These are phyloP conservation scores for Scaptomyza montana DNA, from an alignment of 1,140 invertebrate genomes.

Conservation along the genomic window DNA sequence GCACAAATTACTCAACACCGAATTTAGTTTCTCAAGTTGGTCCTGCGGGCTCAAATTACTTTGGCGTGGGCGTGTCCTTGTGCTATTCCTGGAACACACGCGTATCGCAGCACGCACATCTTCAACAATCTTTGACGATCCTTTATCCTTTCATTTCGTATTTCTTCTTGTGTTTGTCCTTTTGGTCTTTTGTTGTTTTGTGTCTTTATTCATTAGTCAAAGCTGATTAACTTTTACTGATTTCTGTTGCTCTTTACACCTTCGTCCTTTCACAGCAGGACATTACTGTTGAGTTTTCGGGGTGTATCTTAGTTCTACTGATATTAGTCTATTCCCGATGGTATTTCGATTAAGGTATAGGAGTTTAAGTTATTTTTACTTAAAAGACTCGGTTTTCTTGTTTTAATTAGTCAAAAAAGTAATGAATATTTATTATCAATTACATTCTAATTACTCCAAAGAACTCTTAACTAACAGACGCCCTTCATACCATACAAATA, in stretches of 20 bases:
- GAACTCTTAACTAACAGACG: no score
- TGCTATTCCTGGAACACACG: conserved; percentile 72
- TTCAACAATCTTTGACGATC: conserved; percentile 23
- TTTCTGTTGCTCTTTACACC: conserved; percentile 30
- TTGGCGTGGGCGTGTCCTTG: conserved; percentile 29
- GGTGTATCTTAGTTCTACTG: no score
- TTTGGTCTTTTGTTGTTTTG: conserved; percentile 7
- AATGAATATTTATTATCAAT: no score
- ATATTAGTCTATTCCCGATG: no score
- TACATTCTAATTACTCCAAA: no score
- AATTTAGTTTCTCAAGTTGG: conserved; percentile 25
- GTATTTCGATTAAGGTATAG: no score
- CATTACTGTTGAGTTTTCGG: no score
- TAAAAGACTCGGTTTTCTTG: no score
- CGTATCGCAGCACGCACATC: conserved; percentile 79
- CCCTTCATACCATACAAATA: no score
- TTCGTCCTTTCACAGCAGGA: conserved; percentile 9
- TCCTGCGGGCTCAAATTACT: conserved; percentile 67
- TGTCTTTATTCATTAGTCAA: conserved; percentile 24
- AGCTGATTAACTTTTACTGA: conserved; percentile 36
- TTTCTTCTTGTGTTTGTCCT: conserved; percentile 5
- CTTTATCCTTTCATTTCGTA: conserved; percentile 38
- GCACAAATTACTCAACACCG: conserved; percentile 79
- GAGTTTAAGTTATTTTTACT: no score
- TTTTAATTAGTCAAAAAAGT: no score